Evolutionary conservation across 2,888 invertebrate species (phyloP), one percentile per base, ranked within the genome.

Genomic region (Julus scanicus): DNA sequence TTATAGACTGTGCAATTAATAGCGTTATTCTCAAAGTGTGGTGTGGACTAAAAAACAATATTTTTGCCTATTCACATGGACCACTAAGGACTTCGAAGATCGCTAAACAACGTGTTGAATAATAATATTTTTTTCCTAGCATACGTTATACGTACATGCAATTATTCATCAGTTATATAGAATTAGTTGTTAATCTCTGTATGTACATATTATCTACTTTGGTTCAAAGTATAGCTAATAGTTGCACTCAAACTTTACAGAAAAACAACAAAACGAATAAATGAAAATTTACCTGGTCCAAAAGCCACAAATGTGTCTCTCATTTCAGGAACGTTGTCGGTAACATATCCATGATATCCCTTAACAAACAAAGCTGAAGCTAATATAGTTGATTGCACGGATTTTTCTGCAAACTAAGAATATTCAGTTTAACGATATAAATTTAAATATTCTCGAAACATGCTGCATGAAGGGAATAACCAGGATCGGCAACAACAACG

Each of bases 401-500:
- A 86, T n/a, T 88, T 88, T 48, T 84, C 84, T 9, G 17, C 3
- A 40, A 49, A 9, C 57, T 49, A n/a, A 17, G 11, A 29, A 71
- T 15, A 53, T 71, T 20, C 8, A 8, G 8, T 71, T 9, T 4
- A 71, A 29, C n/a, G 29, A 63, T 17, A 63, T 63, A 29, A 71
- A 71, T 57, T 57, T 57, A 9, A 20, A 4, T 9, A 71, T 39
- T 89, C 4, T 53, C 13, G 0, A 53, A 9, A 3, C 85, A 29
- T 88, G 86, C 88, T 8, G 15, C 63, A 86, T 15, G 2, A 48
- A 89, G 88, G n/a, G 49, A 49, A 83, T 91, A 92, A 0, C 91
- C 91, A 87, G 91, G 91, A 29, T 92, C 91, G 5, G 91, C 91
- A 5, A 92, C 90, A 15, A 91, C 90, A 15, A 92, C 89, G 20